These are phyloP conservation scores for Xenopus petersii DNA, from an alignment of 2,797 vertebrate species.

Conservation along the genomic window DNA sequence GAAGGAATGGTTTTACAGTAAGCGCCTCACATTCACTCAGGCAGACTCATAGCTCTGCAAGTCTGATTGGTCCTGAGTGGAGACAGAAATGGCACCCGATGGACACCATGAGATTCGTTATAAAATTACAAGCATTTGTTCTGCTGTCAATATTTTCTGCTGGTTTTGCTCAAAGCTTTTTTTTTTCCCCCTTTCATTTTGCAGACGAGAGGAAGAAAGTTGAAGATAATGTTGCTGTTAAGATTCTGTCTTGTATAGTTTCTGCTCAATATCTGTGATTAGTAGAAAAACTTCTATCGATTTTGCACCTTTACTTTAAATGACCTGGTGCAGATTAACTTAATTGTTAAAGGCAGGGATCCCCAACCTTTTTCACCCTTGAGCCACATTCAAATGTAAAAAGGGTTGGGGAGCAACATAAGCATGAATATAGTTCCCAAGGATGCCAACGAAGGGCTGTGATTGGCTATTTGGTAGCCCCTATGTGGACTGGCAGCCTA, in stretches of 20 bases:
- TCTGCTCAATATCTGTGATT: neutral
- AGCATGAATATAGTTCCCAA: no score
- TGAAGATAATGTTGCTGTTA: constrained; percentile 22
- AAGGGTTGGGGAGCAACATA: no score
- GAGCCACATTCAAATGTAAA: no score
- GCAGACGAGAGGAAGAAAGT: constrained; percentile 34
- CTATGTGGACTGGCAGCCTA: no score
- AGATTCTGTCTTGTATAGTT: constrained; percentile 17
- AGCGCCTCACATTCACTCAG: constrained; percentile 64
- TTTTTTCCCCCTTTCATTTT: constrained; percentile 32
- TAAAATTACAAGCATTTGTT: constrained; percentile 89
- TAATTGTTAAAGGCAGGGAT: no score
- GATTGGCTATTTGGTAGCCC: no score
- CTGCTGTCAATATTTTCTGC: constrained; percentile 74
- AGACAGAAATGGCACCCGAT: constrained; percentile 70
- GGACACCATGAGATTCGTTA: constrained; percentile 76
- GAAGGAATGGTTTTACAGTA: constrained; percentile 51
- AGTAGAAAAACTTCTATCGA: neutral
- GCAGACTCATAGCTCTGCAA: constrained; percentile 73
- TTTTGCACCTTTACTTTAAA: no score
- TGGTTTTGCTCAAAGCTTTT: constrained; percentile 54
- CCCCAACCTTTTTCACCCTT: no score
- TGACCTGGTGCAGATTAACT: no score
- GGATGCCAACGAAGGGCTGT: no score
- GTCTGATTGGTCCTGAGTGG: constrained; percentile 74